These are phyloP conservation scores for Hylaeus volcanicus DNA, from an alignment of 1,140 invertebrate species.

Conservation along the genomic window DNA sequence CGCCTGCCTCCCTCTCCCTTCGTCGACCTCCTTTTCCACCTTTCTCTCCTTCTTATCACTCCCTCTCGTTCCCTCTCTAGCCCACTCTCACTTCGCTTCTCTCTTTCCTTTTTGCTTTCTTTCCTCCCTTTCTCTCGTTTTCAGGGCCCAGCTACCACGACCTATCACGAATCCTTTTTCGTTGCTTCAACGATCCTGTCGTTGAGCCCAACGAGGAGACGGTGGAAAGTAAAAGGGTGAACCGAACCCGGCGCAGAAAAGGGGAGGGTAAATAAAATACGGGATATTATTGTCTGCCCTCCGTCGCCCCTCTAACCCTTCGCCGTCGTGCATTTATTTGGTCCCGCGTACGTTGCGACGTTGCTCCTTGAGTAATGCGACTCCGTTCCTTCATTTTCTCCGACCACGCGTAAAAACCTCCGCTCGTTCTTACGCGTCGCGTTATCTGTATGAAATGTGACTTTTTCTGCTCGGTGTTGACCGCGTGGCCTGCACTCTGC, in stretches of 20 bases:
- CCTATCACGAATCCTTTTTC: constrained; percentile 29
- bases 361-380: not conserved
- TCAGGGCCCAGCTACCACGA: constrained; percentile 17
- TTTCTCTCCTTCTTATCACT: not conserved
- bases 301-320: not conserved
- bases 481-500: no score
- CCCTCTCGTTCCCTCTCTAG: constrained; percentile 14
- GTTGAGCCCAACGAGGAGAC: not conserved
- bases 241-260: no score
- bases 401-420: constrained; percentile 5
- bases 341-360: not conserved
- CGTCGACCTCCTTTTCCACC: not conserved
- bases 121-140: constrained; percentile 24
- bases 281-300: constrained; percentile 6
- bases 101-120: constrained; percentile 20
- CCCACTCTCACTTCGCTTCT: constrained; percentile 30
- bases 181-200: constrained; percentile 23
- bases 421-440: not conserved
- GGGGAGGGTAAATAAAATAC: constrained; percentile 15
- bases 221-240: constrained; percentile 7
- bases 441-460: constrained; percentile 19
- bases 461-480: not conserved
- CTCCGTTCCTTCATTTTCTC: not conserved
- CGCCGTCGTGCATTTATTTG: not conserved
- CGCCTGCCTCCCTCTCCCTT: not conserved